Percentiles rank a stretch among this genome's conserved stretches.
Conservation (phyloP, 2,888 invertebrate genomes). For the Hypolimnas misippus region DNA sequence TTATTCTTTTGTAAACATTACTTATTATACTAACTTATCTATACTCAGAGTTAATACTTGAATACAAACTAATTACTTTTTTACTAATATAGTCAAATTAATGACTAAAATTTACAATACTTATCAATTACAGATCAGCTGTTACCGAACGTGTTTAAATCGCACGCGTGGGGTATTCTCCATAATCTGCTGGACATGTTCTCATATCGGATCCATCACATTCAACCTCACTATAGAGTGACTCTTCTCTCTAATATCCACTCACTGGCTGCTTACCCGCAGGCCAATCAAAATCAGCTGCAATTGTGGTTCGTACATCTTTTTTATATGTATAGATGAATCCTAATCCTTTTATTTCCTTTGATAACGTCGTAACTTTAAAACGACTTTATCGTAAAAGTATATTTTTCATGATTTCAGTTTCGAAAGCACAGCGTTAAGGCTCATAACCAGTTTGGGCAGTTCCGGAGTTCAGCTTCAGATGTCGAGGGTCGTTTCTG, state of each 20-base stretch:
- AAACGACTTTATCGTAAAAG: too few relatives aligned
- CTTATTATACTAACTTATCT: too few relatives aligned
- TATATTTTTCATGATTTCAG: slow-evolving; percentile 80
- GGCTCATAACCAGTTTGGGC: slow-evolving; percentile 94
- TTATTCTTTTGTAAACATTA: too few relatives aligned
- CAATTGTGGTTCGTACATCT: slow-evolving; percentile 90
- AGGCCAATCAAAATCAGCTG: slow-evolving; percentile 97
- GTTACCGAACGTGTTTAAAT: slow-evolving; percentile 95
- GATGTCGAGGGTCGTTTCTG: slow-evolving; percentile 94
- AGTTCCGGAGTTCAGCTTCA: slow-evolving; percentile 97
- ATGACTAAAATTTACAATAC: neutral
- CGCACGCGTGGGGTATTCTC: slow-evolving; percentile 97
- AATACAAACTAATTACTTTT: too few relatives aligned
- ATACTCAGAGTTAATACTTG: too few relatives aligned
- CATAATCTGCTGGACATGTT: slow-evolving; percentile 98
- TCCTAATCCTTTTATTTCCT: too few relatives aligned
- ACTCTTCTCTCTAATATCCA: slow-evolving; percentile 96
- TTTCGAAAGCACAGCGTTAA: slow-evolving; percentile 94
- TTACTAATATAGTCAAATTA: neutral
- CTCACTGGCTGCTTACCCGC: slow-evolving; percentile 94
- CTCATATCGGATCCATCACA: slow-evolving; percentile 97
- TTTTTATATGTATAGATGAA: neutral
- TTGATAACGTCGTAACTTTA: too few relatives aligned
- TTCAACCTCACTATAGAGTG: slow-evolving; percentile 97
- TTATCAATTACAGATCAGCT: slow-evolving; percentile 86